These are phyloP conservation scores for Piscicola geometra DNA, from an alignment of 2,888 invertebrate genomes.

Conservation along the genomic window DNA sequence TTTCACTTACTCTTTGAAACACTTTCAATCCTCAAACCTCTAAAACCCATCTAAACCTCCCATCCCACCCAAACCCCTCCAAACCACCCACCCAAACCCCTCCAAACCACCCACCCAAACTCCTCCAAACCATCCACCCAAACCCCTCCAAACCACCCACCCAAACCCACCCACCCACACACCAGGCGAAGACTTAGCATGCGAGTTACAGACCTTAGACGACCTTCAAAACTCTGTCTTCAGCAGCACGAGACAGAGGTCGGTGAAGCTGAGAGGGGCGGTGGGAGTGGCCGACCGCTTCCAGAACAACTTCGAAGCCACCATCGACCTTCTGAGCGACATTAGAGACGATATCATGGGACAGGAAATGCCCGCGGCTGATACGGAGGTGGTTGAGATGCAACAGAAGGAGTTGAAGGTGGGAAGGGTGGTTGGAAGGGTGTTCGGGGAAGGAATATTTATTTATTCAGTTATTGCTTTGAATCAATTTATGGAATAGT, in stretches of 20 bases:
- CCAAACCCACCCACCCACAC: neutral
- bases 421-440: neutral
- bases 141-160: too few species aligned
- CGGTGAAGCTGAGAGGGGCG: slow-evolving; percentile 48
- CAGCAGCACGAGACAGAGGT: slow-evolving; percentile 44
- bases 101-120: neutral
- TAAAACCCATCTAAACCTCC: neutral
- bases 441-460: neutral
- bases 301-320: slow-evolving; percentile 50
- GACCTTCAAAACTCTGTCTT: slow-evolving; percentile 46
- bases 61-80: slow-evolving; percentile 17
- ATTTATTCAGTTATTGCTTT: neutral
- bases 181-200: slow-evolving; percentile 31
- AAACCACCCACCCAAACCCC: slow-evolving; percentile 16
- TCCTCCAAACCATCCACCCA: too few species aligned
- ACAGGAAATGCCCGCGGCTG: slow-evolving; percentile 54
- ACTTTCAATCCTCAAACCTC: too few species aligned
- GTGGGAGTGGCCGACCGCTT: slow-evolving; percentile 51
- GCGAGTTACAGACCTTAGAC: slow-evolving; percentile 50
- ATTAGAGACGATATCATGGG: slow-evolving; percentile 53
- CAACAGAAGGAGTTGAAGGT: slow-evolving; percentile 54
- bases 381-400: slow-evolving; percentile 51
- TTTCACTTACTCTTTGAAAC: too few species aligned
- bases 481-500: neutral
- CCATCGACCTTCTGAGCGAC: slow-evolving; percentile 51